Percentiles rank a stretch among this genome's conserved stretches.
phyloP scores from a whole-genome alignment of 2,113 vertebrate genomes.

The Xiphias gladius region DNA sequence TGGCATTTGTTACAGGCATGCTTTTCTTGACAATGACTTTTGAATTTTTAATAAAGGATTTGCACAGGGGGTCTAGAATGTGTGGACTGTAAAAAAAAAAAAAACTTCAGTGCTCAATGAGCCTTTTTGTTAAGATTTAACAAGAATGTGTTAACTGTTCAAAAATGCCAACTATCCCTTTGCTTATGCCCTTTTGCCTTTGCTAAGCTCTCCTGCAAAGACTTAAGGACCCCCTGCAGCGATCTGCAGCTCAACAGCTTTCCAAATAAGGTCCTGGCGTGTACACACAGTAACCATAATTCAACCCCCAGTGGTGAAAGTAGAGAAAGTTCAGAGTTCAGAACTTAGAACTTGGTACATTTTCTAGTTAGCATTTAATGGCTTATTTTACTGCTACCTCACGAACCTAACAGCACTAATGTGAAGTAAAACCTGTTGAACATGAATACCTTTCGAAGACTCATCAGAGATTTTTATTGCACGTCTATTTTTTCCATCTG shows the following conservation, averaged over 20 bases:
- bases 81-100: slow-evolving; percentile 61
- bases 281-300: slow-evolving; percentile 42
- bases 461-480: neutral
- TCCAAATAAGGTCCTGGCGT: slow-evolving; percentile 51
- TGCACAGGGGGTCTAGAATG: slow-evolving; percentile 77
- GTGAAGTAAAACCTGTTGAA: neutral
- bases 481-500: neutral
- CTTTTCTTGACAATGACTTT: slow-evolving; percentile 54
- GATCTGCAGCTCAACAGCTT: slow-evolving; percentile 34
- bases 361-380: slow-evolving; percentile 25
- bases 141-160: slow-evolving; percentile 69
- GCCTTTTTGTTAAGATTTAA: slow-evolving; percentile 41
- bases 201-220: slow-evolving; percentile 64
- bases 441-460: neutral
- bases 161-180: slow-evolving; percentile 70
- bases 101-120: slow-evolving; percentile 35
- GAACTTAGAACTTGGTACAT: neutral
- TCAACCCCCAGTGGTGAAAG: slow-evolving; percentile 37
- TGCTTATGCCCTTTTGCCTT: slow-evolving; percentile 46
- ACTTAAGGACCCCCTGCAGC: slow-evolving; percentile 60
- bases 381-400: neutral
- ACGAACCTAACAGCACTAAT: neutral
- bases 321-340: slow-evolving; percentile 51
- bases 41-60: slow-evolving; percentile 51
- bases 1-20: slow-evolving; percentile 30